Base-by-base conservation (phyloP, 1,140 invertebrate species). In the Schlechtendalia chinensis region DNA sequence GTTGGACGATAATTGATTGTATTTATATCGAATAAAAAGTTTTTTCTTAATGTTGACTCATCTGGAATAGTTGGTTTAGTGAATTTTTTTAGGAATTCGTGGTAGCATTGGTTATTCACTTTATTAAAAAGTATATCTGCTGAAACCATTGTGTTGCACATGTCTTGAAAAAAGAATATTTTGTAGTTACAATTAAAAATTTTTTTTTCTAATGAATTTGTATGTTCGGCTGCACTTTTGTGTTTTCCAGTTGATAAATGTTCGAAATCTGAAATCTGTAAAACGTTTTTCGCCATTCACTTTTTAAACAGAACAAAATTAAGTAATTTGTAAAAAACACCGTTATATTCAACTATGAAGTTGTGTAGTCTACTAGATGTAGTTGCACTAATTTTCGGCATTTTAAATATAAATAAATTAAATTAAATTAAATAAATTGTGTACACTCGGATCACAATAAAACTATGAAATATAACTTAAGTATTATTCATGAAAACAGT, bases 51-150 rank as follows among this genome's bases (percentile, higher is more conserved):
- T 14, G 56, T 59, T 2, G 19, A n/a, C 19, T 59, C 56, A 22
- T 59, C 24, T 27, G 56, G 24, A 22, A 59, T 59, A 22, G 19
- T 22, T 59, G 22, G 24, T 8, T 53, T 53, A 53, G 50, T 59
- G 24, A 22, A 59, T 27, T 22, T 22, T 27, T 59, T n/a, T 27
- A 59, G 24, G 56, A 59, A 59, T 59, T 59, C 56, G 5, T n/a
- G 56, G 4, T 22, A 59, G 11, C 24, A 27, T 12, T 59, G 8
- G 24, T 59, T 59, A 22, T 59, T 59, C 16, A 59, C 22, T 59
- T 59, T 59, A 59, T 59, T 22, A 59, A 59, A 59, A 59, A n/a
- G 19, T 59, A 59, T 59, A 59, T 59, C 24, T 22, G 56, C 56
- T 27, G 56, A 59, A 22, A 59, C 19, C 56, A 59, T 59, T 59